Base-by-base conservation (phyloP, 2,797 vertebrate species). In the Gephyroberyx darwinii region DNA sequence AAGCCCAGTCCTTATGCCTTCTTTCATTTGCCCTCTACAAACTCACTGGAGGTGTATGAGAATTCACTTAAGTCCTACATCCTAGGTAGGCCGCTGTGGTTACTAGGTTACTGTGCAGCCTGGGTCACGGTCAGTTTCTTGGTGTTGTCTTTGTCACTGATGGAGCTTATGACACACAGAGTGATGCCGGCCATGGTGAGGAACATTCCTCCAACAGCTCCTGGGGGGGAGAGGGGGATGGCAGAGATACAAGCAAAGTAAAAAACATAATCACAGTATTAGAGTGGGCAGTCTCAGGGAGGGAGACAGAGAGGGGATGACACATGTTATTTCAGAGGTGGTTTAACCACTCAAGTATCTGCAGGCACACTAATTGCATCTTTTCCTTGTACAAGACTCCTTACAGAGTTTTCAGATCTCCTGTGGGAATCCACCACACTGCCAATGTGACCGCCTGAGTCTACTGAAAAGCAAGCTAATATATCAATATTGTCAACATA, bases 151-250 rank as follows among this genome's bases (percentile, higher is more conserved):
- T 1, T n/a, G 83, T 87, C 75, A 8, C 41, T 88, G 71, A 94
- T 31, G 50, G 95, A 95, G 63, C 92, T 96, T 26, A 94, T 84
- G 5, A 96, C 37, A 10, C 98, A 99, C 47, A 99, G 88, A 0
- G 90, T 89, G 67, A 97, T 86, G 17, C 97, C 97, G 1, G 92
- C 74, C 82, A 91, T 22, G 4, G 94, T 95, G 58, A 99, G 94
- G 77, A 96, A 81, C 94, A 97, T 95, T 45, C 97, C 97, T n/a
- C 86, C 75, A 0, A 92, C 85, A 1, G 95, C 96, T 79, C 92
- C 98, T 99, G 53, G 65, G 84, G 45, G 63, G 19, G 8, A 19
- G 41, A 43, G 17, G 31, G 45, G 30, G 33, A 58, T 13, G 66
- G 26, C 26, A 26, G 26, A 43, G 26, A 59, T 43, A 51, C 14